These are phyloP conservation scores for Prunella fulvescens DNA, from an alignment of 2,113 vertebrate genomes.

Conservation along the genomic window DNA sequence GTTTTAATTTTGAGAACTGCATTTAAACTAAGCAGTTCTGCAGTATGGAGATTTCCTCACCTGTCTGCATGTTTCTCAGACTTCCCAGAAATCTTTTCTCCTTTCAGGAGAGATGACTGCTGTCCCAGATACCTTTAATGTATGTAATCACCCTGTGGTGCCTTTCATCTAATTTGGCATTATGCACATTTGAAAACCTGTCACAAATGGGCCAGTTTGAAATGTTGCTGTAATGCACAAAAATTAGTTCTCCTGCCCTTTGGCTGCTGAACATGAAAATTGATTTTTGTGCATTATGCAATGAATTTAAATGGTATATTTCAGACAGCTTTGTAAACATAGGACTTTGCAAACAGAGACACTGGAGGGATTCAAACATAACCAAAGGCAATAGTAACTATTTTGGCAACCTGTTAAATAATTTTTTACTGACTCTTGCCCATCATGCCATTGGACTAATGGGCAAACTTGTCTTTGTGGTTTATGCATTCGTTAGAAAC, in stretches of 20 bases:
- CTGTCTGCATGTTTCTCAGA: neutral
- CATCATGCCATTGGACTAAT: neutral
- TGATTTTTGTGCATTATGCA: conserved; percentile 32
- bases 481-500: neutral
- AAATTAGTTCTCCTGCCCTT: conserved; percentile 43
- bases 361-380: neutral
- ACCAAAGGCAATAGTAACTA: neutral
- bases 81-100: neutral
- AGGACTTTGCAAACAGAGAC: neutral
- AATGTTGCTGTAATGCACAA: neutral
- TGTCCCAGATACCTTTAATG: neutral
- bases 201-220: conserved; percentile 4
- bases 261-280: conserved; percentile 46
- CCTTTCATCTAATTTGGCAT: neutral
- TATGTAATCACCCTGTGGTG: neutral
- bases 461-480: neutral
- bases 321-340: conserved; percentile 39
- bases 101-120: neutral
- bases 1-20: neutral
- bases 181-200: conserved; percentile 15
- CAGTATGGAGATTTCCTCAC: neutral
- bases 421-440: conserved; percentile 2
- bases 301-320: conserved; percentile 43
- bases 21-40: neutral
- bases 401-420: neutral